Evolutionary conservation across 2,113 vertebrate species (phyloP).

Genomic region (Jaculus jaculus): DNA sequence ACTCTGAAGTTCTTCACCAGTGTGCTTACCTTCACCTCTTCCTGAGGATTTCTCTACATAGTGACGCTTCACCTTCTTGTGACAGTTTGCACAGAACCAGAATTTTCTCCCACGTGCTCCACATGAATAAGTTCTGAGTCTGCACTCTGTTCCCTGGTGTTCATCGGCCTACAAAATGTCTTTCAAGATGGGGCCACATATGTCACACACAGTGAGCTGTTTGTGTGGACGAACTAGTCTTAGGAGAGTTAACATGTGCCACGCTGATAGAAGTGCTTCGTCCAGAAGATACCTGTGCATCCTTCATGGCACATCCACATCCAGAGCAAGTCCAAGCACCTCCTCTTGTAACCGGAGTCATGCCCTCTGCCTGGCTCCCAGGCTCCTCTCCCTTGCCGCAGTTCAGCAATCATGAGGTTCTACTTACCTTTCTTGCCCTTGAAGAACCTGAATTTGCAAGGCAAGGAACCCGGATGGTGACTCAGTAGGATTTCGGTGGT

Average conservation of each 20-base stretch:
- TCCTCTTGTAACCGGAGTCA: neutral
- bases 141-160: neutral
- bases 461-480: no score
- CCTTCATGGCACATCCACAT: constrained; percentile 17
- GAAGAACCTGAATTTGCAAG: no score
- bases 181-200: constrained; percentile 50
- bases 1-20: neutral
- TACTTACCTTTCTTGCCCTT: no score
- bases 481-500: no score
- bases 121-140: constrained; percentile 16
- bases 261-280: neutral
- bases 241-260: neutral
- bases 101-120: constrained; percentile 34
- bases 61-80: neutral
- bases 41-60: neutral
- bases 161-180: neutral
- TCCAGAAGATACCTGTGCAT: neutral
- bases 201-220: constrained; percentile 15
- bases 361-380: neutral
- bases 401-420: neutral
- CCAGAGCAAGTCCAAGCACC: neutral
- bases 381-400: no score
- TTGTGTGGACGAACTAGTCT: neutral
- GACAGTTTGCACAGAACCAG: neutral
- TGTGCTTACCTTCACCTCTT: neutral